phyloP scores from a whole-genome alignment of 2,113 vertebrate species.

The Ranitomeya imitator region DNA sequence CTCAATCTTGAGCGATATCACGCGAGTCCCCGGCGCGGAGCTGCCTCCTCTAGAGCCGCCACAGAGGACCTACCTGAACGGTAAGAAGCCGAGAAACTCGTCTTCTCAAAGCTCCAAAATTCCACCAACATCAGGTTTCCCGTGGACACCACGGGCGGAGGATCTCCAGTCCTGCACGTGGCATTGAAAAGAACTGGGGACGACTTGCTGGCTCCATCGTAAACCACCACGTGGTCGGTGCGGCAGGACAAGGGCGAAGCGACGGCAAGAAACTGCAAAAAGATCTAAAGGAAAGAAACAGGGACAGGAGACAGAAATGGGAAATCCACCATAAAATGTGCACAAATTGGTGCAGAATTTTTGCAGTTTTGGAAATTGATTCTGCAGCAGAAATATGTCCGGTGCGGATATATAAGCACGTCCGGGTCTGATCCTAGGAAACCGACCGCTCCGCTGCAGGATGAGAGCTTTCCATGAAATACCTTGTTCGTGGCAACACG shows the following conservation, averaged over 20 bases:
- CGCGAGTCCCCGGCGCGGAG: neutral
- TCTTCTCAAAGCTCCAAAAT: constrained; percentile 61
- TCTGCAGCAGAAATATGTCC: too few relatives aligned
- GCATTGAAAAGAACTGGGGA: constrained; percentile 64
- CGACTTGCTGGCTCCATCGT: constrained; percentile 65
- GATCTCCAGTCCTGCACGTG: constrained; percentile 63
- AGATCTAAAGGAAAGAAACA: constrained; percentile 54
- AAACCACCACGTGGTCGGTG: constrained; percentile 65
- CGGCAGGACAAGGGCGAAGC: constrained; percentile 61
- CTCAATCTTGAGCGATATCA: neutral
- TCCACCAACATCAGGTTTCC: constrained; percentile 61
- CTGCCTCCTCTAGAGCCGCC: neutral
- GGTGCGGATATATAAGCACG: too few relatives aligned
- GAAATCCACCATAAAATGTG: too few relatives aligned
- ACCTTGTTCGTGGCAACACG: constrained; percentile 20
- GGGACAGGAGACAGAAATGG: too few relatives aligned
- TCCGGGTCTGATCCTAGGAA: too few relatives aligned
- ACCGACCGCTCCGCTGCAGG: too few relatives aligned
- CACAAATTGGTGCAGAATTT: too few relatives aligned
- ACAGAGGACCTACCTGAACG: constrained; percentile 55
- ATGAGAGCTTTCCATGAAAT: neutral
- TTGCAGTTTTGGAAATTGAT: too few relatives aligned
- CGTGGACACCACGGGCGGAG: constrained; percentile 50
- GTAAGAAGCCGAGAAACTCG: constrained; percentile 65
- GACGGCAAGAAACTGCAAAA: constrained; percentile 62